Conservation (phyloP, 2,113 vertebrate species). For the Dicaeum eximium region DNA sequence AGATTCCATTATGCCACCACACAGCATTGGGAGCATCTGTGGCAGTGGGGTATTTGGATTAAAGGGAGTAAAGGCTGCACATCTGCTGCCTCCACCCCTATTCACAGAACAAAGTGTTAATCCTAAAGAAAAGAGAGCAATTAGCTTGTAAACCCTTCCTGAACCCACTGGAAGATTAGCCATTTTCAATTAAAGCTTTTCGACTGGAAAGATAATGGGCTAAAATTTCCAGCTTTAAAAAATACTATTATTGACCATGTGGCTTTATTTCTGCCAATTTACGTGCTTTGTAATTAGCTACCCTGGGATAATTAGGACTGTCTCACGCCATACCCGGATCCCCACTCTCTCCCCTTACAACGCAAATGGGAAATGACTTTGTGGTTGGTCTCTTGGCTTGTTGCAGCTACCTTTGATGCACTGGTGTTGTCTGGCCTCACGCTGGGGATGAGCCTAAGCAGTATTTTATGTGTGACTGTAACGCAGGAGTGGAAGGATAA, state of each 20-base stretch:
- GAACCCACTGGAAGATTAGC: constrained; percentile 61
- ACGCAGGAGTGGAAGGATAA: background rate
- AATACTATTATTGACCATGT: constrained; percentile 42
- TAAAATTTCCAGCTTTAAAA: constrained; percentile 38
- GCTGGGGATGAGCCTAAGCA: background rate
- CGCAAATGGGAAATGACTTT: background rate
- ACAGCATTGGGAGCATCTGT: background rate
- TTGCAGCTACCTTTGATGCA: background rate
- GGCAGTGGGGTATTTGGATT: constrained; percentile 24
- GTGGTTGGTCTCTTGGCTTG: background rate
- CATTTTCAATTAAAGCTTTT: constrained; percentile 69
- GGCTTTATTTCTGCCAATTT: constrained; percentile 43
- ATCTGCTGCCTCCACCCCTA: constrained; percentile 43
- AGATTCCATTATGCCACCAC: background rate
- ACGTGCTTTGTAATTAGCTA: constrained; percentile 27
- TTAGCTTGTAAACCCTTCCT: constrained; percentile 63
- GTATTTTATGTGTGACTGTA: background rate
- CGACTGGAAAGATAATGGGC: constrained; percentile 55
- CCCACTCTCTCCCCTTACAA: background rate
- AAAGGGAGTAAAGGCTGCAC: constrained; percentile 12
- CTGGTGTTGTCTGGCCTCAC: fast-evolving
- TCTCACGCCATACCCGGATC: background rate
- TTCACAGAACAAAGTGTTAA: constrained; percentile 37
- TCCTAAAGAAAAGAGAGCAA: constrained; percentile 51
- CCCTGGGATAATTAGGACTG: background rate